Evolutionary conservation across 1,140 invertebrate genomes (phyloP).

Genomic region (Acromyrmex heyeri): DNA sequence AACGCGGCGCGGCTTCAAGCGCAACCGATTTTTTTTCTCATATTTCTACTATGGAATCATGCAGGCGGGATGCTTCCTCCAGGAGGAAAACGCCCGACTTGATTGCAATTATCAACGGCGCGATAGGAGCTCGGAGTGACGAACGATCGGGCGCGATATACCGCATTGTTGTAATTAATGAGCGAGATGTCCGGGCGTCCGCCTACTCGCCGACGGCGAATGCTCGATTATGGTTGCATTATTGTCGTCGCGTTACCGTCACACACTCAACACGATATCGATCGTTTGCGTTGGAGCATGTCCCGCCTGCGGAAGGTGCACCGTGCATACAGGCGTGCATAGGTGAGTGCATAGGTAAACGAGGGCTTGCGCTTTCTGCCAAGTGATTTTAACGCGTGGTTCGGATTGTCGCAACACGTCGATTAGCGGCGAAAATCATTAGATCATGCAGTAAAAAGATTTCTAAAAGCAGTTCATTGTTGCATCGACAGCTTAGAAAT

Average conservation of each 20-base stretch:
- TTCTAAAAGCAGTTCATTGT: neutral
- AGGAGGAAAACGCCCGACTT: conserved; percentile 24
- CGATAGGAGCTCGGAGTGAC: conserved; percentile 33
- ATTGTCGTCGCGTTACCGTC: conserved; percentile 64
- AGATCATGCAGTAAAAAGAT: neutral
- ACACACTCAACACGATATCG: conserved; percentile 16
- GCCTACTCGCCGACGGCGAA: conserved; percentile 55
- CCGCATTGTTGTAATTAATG: conserved; percentile 64
- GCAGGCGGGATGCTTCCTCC: conserved; percentile 31
- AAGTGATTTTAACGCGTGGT: neutral
- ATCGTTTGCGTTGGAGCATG: neutral
- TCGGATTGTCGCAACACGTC: neutral
- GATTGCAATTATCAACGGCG: conserved; percentile 61
- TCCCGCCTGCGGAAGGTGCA: conserved; percentile 76
- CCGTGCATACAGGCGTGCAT: conserved; percentile 75
- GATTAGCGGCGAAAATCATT: neutral
- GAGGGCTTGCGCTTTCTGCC: neutral
- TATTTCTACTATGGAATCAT: conserved; percentile 5
- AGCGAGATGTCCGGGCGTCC: conserved; percentile 29
- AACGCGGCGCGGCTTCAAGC: neutral
- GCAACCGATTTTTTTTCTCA: conserved; percentile 37
- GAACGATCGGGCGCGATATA: conserved; percentile 32
- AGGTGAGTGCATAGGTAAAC: conserved; percentile 68
- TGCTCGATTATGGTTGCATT: conserved; percentile 43
- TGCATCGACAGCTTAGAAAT: neutral